These are phyloP conservation scores for Microdon myrmicae DNA, from an alignment of 2,888 invertebrate genomes.

Conservation along the genomic window DNA sequence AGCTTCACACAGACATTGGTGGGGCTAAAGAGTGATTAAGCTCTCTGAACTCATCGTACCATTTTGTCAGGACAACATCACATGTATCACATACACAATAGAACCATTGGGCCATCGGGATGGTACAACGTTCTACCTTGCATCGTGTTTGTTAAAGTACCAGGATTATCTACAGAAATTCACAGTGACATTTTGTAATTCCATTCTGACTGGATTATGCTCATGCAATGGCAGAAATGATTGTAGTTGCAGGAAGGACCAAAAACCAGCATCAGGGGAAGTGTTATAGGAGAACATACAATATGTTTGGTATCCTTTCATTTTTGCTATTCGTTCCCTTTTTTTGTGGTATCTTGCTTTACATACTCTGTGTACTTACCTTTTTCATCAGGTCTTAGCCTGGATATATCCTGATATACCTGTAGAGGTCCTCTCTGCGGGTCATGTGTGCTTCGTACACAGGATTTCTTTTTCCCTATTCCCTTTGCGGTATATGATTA, in stretches of 20 bases:
- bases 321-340: slow-evolving; percentile 13
- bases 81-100: slow-evolving; percentile 18
- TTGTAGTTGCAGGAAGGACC: slow-evolving; percentile 8
- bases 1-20: background rate
- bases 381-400: slow-evolving; percentile 50
- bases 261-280: slow-evolving; percentile 12
- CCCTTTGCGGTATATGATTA: slow-evolving; percentile 20
- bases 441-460: slow-evolving; percentile 8
- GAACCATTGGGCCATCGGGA: slow-evolving; percentile 1
- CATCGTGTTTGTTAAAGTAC: slow-evolving; percentile 47
- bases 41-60: slow-evolving; percentile 44
- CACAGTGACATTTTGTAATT: slow-evolving; percentile 52
- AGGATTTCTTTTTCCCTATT: background rate
- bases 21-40: slow-evolving; percentile 24
- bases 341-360: slow-evolving; percentile 23
- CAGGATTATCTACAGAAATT: slow-evolving; percentile 50
- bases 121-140: slow-evolving; percentile 24
- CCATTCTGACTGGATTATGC: slow-evolving; percentile 47
- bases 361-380: slow-evolving; percentile 40
- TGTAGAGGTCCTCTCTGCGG: slow-evolving; percentile 5
- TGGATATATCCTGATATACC: slow-evolving; percentile 45
- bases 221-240: too few species aligned
- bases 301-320: slow-evolving; percentile 19
- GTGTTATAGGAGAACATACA: slow-evolving; percentile 26
- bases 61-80: slow-evolving; percentile 48